Evolutionary conservation across 2,888 invertebrate genomes (phyloP).

Genomic region (Galerucella nymphaeae): DNA sequence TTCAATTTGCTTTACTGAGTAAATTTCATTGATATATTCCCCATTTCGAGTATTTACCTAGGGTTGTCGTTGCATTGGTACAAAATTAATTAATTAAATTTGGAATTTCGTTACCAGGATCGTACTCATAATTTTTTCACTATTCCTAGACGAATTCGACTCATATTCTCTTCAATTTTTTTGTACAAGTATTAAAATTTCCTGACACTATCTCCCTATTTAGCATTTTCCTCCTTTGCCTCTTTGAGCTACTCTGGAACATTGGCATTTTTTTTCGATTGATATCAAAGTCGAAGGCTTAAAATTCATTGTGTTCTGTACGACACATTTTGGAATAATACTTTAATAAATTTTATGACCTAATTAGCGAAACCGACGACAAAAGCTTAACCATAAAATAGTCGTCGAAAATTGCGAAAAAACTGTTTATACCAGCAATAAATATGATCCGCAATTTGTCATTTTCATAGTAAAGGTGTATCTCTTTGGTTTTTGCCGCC

Average conservation of each 20-base stretch:
- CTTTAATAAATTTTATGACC: not conserved
- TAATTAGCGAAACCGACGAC: constrained; percentile 1
- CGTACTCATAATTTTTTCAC: not conserved
- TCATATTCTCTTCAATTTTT: no score
- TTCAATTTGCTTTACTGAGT: constrained; percentile 45
- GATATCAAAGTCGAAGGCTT: not conserved
- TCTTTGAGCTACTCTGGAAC: no score
- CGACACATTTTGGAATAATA: not conserved
- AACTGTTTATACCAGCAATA: constrained; percentile 32
- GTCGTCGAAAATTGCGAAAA: constrained; percentile 19
- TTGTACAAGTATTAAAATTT: no score
- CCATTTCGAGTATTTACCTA: constrained; percentile 52
- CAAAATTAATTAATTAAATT: constrained; percentile 56
- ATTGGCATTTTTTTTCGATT: no score
- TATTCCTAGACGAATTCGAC: no score
- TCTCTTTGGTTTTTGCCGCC: constrained; percentile 43
- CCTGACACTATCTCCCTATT: no score
- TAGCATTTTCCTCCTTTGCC: no score
- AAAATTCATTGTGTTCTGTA: not conserved
- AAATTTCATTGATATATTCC: constrained; percentile 48
- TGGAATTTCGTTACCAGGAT: constrained; percentile 35
- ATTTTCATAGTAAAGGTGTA: constrained; percentile 42
- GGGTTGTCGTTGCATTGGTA: constrained; percentile 50
- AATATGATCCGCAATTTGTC: constrained; percentile 43
- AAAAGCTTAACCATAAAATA: constrained; percentile 23